Base-by-base conservation (phyloP, 1,140 invertebrate genomes). In the Zaprionus capensis region DNA sequence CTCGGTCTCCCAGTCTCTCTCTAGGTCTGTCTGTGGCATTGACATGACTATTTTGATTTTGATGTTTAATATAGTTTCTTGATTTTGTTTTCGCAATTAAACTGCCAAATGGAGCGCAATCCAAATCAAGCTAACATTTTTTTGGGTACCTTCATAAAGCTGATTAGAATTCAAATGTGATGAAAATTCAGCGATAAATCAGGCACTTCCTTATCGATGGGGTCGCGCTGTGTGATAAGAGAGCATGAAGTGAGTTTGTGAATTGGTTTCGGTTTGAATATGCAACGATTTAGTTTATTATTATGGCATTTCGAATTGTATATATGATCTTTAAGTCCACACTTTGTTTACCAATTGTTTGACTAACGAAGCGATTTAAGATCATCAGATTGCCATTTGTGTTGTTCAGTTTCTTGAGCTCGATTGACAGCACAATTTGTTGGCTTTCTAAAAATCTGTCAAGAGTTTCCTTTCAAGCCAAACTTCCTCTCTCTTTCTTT, bases 41-140 rank as follows among this genome's bases (percentile, higher is more conserved):
- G 73, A 76, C 73, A 76, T 76, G 73, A 65, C 68, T 61, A 59
- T 71, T 65, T 71, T 71, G 49, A 76, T 71, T 65, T 65, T 71
- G 57, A 76, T 70, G 58, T 56, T 36, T 66, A 66, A 71, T 71
- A 71, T 65, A 44, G 26, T 65, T 71, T 65, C 61, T 59, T 41
- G 53, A 59, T 76, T 53, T 66, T 69, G 31, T 71, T 70, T 36
- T 65, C 9, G 68, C 73, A 76, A 76, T 76, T 76, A 76, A 65
- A 24, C 55, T 66, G 61, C 73, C 73, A 71, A 76, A 76, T 76
- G 69, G 61, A 76, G 73, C 73, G 68, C 73, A 75, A 58, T 67
- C 44, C 64, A 31, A 22, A 57, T 46, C 24, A n/a, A 56, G 12
- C 12, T 15, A 17, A 17, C 28, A 15, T 71, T 53, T 28, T 17